These are phyloP conservation scores for Manacus vitellinus DNA, from an alignment of 2,113 vertebrate species.

Conservation along the genomic window DNA sequence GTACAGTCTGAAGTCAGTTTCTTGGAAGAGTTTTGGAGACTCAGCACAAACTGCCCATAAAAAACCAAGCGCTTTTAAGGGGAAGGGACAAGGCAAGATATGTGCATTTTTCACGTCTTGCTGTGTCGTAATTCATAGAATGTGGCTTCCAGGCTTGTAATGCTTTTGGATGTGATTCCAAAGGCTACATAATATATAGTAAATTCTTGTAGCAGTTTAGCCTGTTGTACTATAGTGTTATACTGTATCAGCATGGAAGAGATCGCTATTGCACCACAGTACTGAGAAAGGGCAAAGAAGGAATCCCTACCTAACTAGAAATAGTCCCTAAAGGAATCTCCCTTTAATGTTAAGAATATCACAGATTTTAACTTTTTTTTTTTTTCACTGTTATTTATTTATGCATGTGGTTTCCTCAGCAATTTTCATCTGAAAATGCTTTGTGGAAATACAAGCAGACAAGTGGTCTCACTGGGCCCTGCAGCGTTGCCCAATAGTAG, in stretches of 20 bases:
- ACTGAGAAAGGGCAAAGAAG: not conserved
- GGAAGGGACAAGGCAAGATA: not conserved
- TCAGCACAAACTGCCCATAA: not conserved
- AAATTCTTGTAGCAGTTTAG: not conserved
- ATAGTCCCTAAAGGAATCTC: not conserved
- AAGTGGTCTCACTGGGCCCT: not conserved
- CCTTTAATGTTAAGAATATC: not conserved
- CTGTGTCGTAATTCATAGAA: not conserved
- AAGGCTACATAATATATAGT: not conserved
- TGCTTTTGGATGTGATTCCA: not conserved
- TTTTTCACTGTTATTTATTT: not conserved
- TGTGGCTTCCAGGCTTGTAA: not conserved
- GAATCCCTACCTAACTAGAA: not conserved
- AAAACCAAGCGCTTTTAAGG: not conserved
- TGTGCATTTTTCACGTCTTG: not conserved
- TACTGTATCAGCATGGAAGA: not conserved
- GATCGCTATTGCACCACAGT: not conserved
- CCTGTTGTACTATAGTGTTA: not conserved
- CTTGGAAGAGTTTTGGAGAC: not conserved
- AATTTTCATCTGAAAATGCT: not conserved
- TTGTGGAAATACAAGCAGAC: not conserved
- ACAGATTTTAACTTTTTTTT: not conserved
- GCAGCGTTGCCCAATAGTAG: not conserved
- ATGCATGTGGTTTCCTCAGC: not conserved
- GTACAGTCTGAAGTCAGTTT: not conserved